Evolutionary conservation across 2,113 vertebrate genomes (phyloP).

Genomic region (Pogona vitticeps): DNA sequence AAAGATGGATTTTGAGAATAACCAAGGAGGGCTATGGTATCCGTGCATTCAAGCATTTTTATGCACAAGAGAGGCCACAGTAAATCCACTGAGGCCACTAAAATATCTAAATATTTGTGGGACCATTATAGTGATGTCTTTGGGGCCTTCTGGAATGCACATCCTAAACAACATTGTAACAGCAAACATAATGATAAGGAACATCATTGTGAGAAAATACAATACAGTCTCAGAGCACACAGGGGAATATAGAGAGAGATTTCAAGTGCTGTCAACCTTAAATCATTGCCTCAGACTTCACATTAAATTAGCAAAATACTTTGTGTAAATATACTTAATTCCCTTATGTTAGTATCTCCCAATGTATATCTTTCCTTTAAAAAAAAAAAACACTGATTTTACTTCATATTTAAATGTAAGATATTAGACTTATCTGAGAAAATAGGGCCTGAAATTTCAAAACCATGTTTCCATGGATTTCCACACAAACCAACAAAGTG

Average conservation of each 20-base stretch:
- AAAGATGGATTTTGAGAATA: no score
- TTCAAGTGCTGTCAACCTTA: neutral
- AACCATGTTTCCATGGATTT: conserved; percentile 20
- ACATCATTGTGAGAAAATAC: neutral
- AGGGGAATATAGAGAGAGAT: neutral
- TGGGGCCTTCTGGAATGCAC: neutral
- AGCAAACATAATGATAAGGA: conserved; percentile 1
- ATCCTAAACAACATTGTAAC: conserved; percentile 29
- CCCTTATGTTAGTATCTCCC: conserved; percentile 3
- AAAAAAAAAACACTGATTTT: neutral
- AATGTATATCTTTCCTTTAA: neutral
- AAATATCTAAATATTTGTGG: neutral
- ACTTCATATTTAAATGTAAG: conserved; percentile 14
- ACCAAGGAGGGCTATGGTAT: neutral
- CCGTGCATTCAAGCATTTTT: neutral
- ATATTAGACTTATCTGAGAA: neutral
- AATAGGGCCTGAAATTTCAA: conserved; percentile 3
- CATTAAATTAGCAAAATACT: conserved; percentile 2
- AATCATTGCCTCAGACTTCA: conserved; percentile 9
- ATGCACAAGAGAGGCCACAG: rapidly evolving
- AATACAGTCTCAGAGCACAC: neutral
- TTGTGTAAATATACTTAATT: neutral
- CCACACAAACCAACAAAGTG: conserved; percentile 31
- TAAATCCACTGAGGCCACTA: neutral
- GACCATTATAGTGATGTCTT: neutral